Evolutionary conservation across 2,113 vertebrate species (phyloP).

Genomic region (Eptatretus burgeri): DNA sequence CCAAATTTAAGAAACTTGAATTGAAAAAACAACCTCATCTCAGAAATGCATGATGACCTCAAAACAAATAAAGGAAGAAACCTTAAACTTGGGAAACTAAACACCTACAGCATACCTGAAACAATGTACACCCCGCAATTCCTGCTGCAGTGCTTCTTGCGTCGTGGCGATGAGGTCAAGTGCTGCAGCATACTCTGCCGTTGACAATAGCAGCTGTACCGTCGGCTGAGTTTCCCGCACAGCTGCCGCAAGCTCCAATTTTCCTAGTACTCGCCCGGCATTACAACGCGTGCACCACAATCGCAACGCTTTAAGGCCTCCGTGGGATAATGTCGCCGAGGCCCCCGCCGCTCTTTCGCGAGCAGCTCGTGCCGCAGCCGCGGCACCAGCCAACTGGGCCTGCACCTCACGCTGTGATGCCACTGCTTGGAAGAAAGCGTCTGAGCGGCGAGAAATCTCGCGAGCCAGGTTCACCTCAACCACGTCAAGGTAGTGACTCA

Average conservation of each 20-base stretch:
- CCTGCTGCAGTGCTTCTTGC: constrained; percentile 85
- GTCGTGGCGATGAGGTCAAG: constrained; percentile 91
- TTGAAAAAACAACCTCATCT: too few species aligned
- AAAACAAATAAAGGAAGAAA: neutral
- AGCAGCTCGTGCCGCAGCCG: constrained; percentile 48
- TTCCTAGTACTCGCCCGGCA: constrained; percentile 53
- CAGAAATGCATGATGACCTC: too few species aligned
- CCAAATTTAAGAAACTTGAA: too few species aligned
- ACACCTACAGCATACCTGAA: constrained; percentile 32
- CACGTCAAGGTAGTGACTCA: constrained; percentile 94
- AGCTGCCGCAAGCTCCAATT: constrained; percentile 86
- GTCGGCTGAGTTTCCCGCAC: constrained; percentile 98
- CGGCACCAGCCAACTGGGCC: constrained; percentile 74
- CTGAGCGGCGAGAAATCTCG: constrained; percentile 89
- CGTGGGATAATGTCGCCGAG: constrained; percentile 59
- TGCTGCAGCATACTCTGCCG: constrained; percentile 73
- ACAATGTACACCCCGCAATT: constrained; percentile 83
- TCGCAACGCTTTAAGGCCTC: constrained; percentile 44
- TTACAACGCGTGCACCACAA: constrained; percentile 49
- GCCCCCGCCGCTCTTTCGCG: constrained; percentile 51
- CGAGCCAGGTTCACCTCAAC: constrained; percentile 96
- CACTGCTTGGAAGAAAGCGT: constrained; percentile 97
- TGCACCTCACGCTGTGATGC: constrained; percentile 91
- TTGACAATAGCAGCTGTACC: constrained; percentile 72
- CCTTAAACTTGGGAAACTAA: neutral